These are phyloP conservation scores for Hemistola chrysoprasaria DNA, from an alignment of 2,888 invertebrate genomes.

Conservation along the genomic window DNA sequence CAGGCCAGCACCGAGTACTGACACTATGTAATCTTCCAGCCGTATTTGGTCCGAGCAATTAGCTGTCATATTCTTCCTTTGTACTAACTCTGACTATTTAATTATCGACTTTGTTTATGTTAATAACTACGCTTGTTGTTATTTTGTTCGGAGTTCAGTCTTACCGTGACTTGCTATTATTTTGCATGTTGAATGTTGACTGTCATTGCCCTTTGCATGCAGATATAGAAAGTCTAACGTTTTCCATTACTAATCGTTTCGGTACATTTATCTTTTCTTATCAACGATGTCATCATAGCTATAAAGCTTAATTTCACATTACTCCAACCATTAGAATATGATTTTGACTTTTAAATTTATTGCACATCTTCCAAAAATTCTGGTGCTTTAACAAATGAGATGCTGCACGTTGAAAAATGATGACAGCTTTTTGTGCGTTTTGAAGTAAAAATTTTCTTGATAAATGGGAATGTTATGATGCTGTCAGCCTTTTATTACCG, in stretches of 20 bases:
- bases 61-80: constrained; percentile 67
- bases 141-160: constrained; percentile 16
- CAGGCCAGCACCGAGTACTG: constrained; percentile 44
- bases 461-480: constrained; percentile 9
- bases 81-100: constrained; percentile 45
- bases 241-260: no score
- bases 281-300: no score
- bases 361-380: constrained; percentile 2
- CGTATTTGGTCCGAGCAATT: constrained; percentile 68
- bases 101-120: constrained; percentile 32
- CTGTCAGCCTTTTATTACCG: constrained; percentile 23
- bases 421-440: constrained; percentile 9
- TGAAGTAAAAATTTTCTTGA: constrained; percentile 16
- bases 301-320: background rate
- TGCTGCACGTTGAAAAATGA: constrained; percentile 11
- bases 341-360: constrained; percentile 10
- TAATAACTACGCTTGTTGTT: constrained; percentile 26
- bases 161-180: constrained; percentile 1
- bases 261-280: no score
- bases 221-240: no score
- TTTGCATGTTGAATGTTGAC: no score
- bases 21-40: constrained; percentile 64
- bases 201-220: no score
- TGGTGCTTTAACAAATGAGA: constrained; percentile 5
- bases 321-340: background rate